Conservation (phyloP, 1,140 invertebrate species). For the Pararge aegeria region DNA sequence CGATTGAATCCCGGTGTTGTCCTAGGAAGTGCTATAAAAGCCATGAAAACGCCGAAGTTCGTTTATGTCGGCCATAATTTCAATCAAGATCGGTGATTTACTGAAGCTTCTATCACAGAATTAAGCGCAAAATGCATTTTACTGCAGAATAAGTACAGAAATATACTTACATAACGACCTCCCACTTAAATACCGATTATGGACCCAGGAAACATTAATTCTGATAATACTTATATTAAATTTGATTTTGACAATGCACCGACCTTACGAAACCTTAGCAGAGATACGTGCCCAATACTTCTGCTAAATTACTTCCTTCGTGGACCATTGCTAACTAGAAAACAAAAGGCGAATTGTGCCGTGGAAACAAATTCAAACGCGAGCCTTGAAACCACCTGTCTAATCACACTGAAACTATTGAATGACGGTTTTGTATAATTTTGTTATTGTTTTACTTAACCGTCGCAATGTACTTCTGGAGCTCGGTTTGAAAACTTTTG, state of each 20-base stretch:
- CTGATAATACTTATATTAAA: slow-evolving; percentile 18
- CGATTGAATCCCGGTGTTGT: too few species aligned
- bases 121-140: too few species aligned
- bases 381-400: slow-evolving; percentile 33
- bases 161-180: background rate
- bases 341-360: slow-evolving; percentile 39
- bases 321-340: slow-evolving; percentile 32
- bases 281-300: slow-evolving; percentile 62
- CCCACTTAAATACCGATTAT: background rate
- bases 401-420: slow-evolving; percentile 26
- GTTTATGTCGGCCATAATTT: too few species aligned
- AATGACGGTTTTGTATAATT: slow-evolving; percentile 20
- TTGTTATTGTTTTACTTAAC: slow-evolving; percentile 4
- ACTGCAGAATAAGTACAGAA: too few species aligned
- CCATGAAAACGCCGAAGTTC: too few species aligned
- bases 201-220: background rate
- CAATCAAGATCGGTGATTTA: too few species aligned
- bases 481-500: background rate
- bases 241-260: slow-evolving; percentile 45
- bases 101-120: too few species aligned
- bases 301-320: slow-evolving; percentile 66
- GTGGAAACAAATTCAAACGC: slow-evolving; percentile 21
- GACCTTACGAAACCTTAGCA: slow-evolving; percentile 58
- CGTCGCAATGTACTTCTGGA: background rate
- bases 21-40: too few species aligned